Base-by-base conservation (phyloP, 2,113 vertebrate species). In the Pseudonaja textilis region DNA sequence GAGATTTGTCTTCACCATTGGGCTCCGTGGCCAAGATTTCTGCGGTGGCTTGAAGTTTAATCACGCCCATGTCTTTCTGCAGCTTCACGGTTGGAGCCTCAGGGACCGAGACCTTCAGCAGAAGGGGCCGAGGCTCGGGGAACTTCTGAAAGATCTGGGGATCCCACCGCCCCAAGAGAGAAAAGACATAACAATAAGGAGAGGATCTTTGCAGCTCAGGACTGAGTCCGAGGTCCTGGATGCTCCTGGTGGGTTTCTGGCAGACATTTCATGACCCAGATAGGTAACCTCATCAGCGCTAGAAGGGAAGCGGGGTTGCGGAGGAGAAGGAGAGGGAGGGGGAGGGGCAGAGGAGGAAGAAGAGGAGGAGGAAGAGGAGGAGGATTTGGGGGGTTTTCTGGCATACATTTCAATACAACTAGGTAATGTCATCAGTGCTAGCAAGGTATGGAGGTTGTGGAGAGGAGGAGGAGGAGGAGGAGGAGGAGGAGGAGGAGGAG, bases 91-190 rank as follows among this genome's bases (percentile, higher is more conserved):
- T 55, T 0, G 93, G 97, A 10, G 94, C 96, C 2, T 89, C 50
- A 0, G 96, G 96, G 11, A 97, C 96, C 2, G 94, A 89, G 64
- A 96, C 95, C 94, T 92, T 97, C 91, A 97, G 94, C 69, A 96
- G 93, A 90, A 97, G 59, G 1, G 97, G 90, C 0, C 1, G 56
- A 14, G 96, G 29, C 55, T 97, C 92, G 0, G 96, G 96, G n/a
- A 96, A 97, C 16, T 92, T 93, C 92, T 95, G 88, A 89, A 96
- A 96, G 85, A 97, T 93, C 97, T 97, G 92, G 2, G 87, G 89
- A 18, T 10, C 23, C 23, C 1, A n/a, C 23, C n/a, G 2, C 0
- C 52, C 0, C 12, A 56, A 3, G 5, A 45, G n/a, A 69, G 61
- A 47, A 54, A 55, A 29, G 4, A 39, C 1, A 10, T 3, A 3